Percentiles rank a stretch among this genome's conserved stretches.
Evolutionary conservation across 53 echinoderm and acorn worm genomes (phyloP).

Genomic region (Echinarachnius parma): DNA sequence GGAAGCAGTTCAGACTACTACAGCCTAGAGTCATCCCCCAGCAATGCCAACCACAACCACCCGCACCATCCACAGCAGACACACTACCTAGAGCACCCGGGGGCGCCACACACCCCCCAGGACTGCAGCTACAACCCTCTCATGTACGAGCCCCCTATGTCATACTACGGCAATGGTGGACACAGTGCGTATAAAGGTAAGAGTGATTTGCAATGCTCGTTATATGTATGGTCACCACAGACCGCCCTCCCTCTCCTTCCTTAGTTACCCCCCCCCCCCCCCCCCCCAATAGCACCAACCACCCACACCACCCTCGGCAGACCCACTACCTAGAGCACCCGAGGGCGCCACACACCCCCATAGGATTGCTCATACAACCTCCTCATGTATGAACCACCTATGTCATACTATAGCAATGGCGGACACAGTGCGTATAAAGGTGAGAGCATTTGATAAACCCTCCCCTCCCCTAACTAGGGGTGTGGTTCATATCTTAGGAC

Average conservation of each 20-base stretch:
- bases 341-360: constrained; percentile 26
- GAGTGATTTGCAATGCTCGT: not conserved
- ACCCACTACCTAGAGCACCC: constrained; percentile 72
- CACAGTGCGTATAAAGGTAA: constrained; percentile 72
- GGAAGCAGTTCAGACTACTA: constrained; percentile 98
- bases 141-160: constrained; percentile 76
- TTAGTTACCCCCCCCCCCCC: constrained; percentile 25
- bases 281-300: constrained; percentile 58
- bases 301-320: too few species aligned
- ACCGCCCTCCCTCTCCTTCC: not conserved
- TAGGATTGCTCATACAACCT: constrained; percentile 81
- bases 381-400: constrained; percentile 75
- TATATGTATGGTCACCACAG: not conserved
- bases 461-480: constrained; percentile 64
- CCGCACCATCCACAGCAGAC: too few species aligned
- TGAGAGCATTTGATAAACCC: not conserved
- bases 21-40: constrained; percentile 87
- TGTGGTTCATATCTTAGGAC: constrained; percentile 56
- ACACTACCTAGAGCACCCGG: constrained; percentile 71
- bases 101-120: constrained; percentile 33
- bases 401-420: constrained; percentile 65
- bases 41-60: constrained; percentile 59
- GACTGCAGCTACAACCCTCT: constrained; percentile 81
- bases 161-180: constrained; percentile 67
- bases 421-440: constrained; percentile 73